Evolutionary conservation across 2,888 invertebrate species (phyloP), one percentile per base, ranked within the genome.

Genomic region (Macaria notata): DNA sequence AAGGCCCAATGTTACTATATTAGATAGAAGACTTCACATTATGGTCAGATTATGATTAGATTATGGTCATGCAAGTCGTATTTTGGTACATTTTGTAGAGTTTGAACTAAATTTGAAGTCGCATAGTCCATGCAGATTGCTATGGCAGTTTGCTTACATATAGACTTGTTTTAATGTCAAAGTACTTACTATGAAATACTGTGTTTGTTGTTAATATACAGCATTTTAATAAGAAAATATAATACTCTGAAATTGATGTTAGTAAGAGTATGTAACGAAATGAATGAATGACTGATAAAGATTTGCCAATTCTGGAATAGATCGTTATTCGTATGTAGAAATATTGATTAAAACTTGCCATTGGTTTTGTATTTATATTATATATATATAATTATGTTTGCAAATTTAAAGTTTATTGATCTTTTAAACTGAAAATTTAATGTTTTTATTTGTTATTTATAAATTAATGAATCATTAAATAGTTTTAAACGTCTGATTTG

Each of bases 11-110:
- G 29, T 45, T 46, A 42, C 38, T 43, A 49, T 54, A 52, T 38
- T 38, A 9, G 36, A 44, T 19, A 19, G 19, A 48, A 41, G 50
- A 29, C 46, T 48, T 39, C 51, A 42, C 19, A 19, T 19, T 45
- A 30, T 39, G 31, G 46, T 43, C 9, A 31, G 29, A 49, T 65
- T 64, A 66, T n/a, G n/a, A n/a, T n/a, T n/a, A n/a, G n/a, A n/a
- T n/a, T n/a, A n/a, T n/a, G n/a, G 58, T 69, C 69, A 65, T 56
- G 45, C 44, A 39, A n/a, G 44, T 56, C 62, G 61, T 59, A 52
- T 59, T 56, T 61, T 55, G 59, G 53, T 62, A 50, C 56, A 56
- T 60, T 61, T 63, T 43, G 39, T 29, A 54, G 56, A 60, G 64
- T 59, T 59, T 52, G 59, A 54, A 38, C 39, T 61, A 62, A 62